These are phyloP conservation scores for Pachymerium ferrugineum DNA, from an alignment of 2,888 invertebrate species.

Conservation along the genomic window DNA sequence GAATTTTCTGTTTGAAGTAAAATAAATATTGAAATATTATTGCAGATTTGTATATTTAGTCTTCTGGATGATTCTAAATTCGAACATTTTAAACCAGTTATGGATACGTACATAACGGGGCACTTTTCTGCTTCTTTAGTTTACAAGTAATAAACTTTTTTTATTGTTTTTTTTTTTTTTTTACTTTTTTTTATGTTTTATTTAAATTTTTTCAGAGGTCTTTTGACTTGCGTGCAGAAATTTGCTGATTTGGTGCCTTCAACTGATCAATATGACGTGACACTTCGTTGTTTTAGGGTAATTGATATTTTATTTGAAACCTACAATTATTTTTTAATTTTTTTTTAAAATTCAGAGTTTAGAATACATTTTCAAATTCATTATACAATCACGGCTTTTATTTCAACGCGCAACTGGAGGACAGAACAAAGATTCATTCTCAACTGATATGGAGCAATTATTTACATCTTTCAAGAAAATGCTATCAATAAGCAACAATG, in stretches of 20 bases:
- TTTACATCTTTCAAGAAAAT: constrained; percentile 69
- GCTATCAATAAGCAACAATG: constrained; percentile 54
- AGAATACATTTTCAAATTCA: constrained; percentile 86
- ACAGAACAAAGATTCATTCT: constrained; percentile 81
- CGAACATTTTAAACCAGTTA: constrained; percentile 87
- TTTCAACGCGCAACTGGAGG: constrained; percentile 82
- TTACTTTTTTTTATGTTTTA: constrained; percentile 5
- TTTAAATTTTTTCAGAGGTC: constrained; percentile 59
- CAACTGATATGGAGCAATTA: constrained; percentile 60
- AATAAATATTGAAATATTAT: constrained; percentile 29
- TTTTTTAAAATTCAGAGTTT: constrained; percentile 54
- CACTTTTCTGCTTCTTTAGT: constrained; percentile 93
- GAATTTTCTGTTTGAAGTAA: background rate
- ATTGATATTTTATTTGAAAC: background rate
- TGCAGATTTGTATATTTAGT: constrained; percentile 75
- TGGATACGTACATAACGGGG: constrained; percentile 88
- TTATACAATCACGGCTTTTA: constrained; percentile 77
- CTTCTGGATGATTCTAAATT: constrained; percentile 83
- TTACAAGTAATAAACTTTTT: constrained; percentile 63
- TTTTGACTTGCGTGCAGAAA: constrained; percentile 81
- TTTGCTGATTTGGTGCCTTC: constrained; percentile 80
- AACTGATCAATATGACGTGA: constrained; percentile 80
- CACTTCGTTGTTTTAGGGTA: constrained; percentile 74
- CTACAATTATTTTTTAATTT: background rate
- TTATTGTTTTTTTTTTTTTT: background rate